These are phyloP conservation scores for Drosophila lowei DNA, from an alignment of 1,140 invertebrate genomes.

Conservation along the genomic window DNA sequence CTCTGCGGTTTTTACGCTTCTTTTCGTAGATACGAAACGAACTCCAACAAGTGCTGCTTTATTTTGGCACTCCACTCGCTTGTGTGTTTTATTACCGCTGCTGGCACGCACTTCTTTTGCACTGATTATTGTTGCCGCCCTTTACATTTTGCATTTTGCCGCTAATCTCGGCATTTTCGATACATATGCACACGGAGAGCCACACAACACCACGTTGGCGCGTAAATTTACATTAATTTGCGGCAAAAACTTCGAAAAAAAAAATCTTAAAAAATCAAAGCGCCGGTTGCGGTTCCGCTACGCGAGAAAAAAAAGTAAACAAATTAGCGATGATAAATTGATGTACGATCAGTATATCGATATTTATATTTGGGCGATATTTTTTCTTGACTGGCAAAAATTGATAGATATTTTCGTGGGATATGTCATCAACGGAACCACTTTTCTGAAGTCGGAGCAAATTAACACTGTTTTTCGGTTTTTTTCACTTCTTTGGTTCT, in stretches of 20 bases:
- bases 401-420: no score
- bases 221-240: conserved; percentile 21
- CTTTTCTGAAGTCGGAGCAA: no score
- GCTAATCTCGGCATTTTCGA: conserved; percentile 48
- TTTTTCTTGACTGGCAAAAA: no score
- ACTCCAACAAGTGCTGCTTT: conserved; percentile 33
- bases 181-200: conserved; percentile 22
- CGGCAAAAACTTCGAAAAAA: conserved; percentile 17
- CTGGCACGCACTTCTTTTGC: conserved; percentile 39
- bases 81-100: conserved; percentile 20
- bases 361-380: no score
- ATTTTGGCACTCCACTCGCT: conserved; percentile 41
- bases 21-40: neutral
- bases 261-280: conserved; percentile 35
- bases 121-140: conserved; percentile 11
- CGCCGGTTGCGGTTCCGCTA: conserved; percentile 34
- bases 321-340: neutral
- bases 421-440: no score
- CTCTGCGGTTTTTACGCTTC: conserved; percentile 6
- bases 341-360: no score
- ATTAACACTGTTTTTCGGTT: no score
- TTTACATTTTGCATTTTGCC: conserved; percentile 28
- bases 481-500: no score
- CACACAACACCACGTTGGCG: conserved; percentile 3
- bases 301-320: conserved; percentile 37